These are phyloP conservation scores for Gari tellinella DNA, from an alignment of 2,888 invertebrate genomes.

Conservation along the genomic window DNA sequence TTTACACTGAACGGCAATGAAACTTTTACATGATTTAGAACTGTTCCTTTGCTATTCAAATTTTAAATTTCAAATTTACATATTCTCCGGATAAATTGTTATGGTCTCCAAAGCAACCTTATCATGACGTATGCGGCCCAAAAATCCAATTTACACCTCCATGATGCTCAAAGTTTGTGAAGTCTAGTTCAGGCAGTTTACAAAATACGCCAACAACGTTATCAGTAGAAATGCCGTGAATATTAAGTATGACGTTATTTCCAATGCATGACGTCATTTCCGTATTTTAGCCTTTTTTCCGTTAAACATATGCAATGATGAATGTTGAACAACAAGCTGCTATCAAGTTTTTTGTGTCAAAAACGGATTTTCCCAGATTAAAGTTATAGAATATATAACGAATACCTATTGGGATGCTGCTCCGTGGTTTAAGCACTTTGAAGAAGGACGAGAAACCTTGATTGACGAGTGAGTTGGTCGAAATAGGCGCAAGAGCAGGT, in stretches of 20 bases:
- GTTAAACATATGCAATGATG: constrained; percentile 5
- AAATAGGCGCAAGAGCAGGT: too few relatives aligned
- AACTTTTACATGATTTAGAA: too few relatives aligned
- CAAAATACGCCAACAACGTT: too few relatives aligned
- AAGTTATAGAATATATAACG: constrained; percentile 8
- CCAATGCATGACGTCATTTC: neutral
- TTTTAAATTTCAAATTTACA: too few relatives aligned
- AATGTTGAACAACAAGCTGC: constrained; percentile 5
- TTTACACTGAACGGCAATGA: too few relatives aligned
- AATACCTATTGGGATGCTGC: constrained; percentile 7
- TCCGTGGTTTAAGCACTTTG: constrained; percentile 7
- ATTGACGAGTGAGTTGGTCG: too few relatives aligned
- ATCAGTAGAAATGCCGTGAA: constrained; percentile 6
- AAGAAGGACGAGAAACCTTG: constrained; percentile 3
- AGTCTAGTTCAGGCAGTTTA: neutral
- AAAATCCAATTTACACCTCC: too few relatives aligned
- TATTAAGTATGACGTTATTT: constrained; percentile 4
- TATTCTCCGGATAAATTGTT: too few relatives aligned
- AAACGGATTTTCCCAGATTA: constrained; percentile 7
- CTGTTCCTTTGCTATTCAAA: too few relatives aligned
- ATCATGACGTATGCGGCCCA: too few relatives aligned
- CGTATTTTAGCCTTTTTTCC: neutral
- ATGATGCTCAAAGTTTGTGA: too few relatives aligned
- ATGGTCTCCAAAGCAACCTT: too few relatives aligned
- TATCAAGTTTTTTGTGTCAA: constrained; percentile 5